Evolutionary conservation across 2,113 vertebrate genomes (phyloP), one percentile per base, ranked within the genome.

Genomic region (Oophaga pumilio): DNA sequence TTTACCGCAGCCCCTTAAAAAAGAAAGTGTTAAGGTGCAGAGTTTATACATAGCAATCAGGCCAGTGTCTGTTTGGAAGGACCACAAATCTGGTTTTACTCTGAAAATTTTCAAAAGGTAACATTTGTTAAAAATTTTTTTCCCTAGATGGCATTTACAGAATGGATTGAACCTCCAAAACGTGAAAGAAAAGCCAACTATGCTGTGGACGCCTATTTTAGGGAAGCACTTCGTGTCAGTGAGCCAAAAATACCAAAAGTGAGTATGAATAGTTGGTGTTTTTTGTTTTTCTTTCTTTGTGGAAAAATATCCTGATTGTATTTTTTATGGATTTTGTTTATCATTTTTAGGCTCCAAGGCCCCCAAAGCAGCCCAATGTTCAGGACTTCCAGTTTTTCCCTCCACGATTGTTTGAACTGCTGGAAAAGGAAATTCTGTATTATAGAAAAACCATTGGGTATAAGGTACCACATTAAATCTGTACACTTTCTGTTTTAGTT

Each of bases 371-470:
- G 89, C 98, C 98, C 89, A 99, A 98, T 57, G 97, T 99, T 76
- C 98, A 99, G 90, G 98, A 99, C 92, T 99, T 99, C 79, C 98
- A 99, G 92, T 99, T 99, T 91, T 99, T 99, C 89, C 98, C 98
- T 76, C 98, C 98, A 33, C 97, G 97, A 81, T 95, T 99, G 57
- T 99, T 99, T 94, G 98, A 99, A 91, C 96, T 99, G 24, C 84
- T 99, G 79, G 98, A 99, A 91, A 99, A 99, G 91, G 98, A 99
- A 92, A 99, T 99, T 91, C 94, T 99, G 6, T 99, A 97, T 93
- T 99, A 99, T 93, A 96, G 98, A 83, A 99, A 99, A 90, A 99
- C 98, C n/a, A 99, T 99, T 71, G 98, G 98, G 82, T 99, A 99
- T 93, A 99, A 99, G 97, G 98, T 99, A 91, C 89, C 9, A 28